A percentile compares a stretch with the other conserved stretches of the same genome.
phyloP scores from a whole-genome alignment of 1,140 invertebrate species.

The Nilaparvata lugens region DNA sequence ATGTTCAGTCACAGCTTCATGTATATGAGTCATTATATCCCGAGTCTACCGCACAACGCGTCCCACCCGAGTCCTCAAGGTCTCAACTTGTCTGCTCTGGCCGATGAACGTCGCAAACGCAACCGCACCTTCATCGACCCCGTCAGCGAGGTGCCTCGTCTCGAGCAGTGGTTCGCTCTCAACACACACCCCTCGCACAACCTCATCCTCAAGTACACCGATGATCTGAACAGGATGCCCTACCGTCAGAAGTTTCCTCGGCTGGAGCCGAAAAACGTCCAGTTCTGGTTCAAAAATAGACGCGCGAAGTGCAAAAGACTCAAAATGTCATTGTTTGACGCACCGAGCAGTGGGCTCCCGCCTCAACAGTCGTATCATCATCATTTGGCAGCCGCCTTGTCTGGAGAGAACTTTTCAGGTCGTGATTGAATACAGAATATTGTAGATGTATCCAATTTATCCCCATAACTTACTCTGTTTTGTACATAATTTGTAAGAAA shows the following conservation, averaged over 20 bases:
- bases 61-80: conserved; percentile 31
- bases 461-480: too few species aligned
- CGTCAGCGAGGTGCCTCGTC: conserved; percentile 89
- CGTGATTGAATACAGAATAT: too few species aligned
- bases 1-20: conserved; percentile 72
- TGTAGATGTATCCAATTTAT: too few species aligned
- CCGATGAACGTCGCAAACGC: conserved; percentile 78
- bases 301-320: conserved; percentile 91
- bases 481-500: too few species aligned
- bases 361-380: conserved; percentile 24
- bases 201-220: conserved; percentile 92
- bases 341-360: conserved; percentile 13
- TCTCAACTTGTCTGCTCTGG: conserved; percentile 33
- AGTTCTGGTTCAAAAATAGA: conserved; percentile 95
- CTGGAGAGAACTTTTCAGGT: conserved; percentile 14
- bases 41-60: conserved; percentile 39
- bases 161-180: conserved; percentile 95
- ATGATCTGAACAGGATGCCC: conserved; percentile 89
- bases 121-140: conserved; percentile 99
- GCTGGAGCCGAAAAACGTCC: conserved; percentile 94
- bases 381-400: conserved; percentile 19
- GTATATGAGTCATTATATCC: conserved; percentile 85
- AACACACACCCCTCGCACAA: conserved; percentile 97
- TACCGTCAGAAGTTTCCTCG: conserved; percentile 94
- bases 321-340: conserved; percentile 71